A percentile compares a stretch with the other conserved stretches of the same genome.
Conservation (phyloP, 2,888 invertebrate genomes). For the Cataglyphis rosenhaueri region DNA sequence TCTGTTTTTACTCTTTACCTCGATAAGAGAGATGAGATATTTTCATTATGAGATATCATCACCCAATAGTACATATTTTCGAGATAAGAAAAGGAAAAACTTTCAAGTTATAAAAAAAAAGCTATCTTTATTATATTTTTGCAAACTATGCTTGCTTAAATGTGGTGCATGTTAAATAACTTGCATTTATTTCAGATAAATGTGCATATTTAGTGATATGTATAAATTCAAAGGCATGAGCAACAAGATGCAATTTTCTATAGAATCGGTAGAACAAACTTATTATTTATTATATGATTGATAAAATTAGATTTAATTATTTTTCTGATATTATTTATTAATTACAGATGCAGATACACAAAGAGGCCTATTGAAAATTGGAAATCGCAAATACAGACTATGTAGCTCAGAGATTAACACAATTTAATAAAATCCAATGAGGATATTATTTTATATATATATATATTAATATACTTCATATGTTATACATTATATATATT, state of each 20-base stretch:
- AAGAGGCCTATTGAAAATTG: background rate
- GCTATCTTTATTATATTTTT: background rate
- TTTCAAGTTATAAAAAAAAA: background rate
- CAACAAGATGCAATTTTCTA: background rate
- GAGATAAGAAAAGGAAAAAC: background rate
- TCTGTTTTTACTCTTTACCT: slow-evolving; percentile 42
- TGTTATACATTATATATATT: background rate
- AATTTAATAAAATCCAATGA: background rate
- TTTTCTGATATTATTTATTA: slow-evolving; percentile 10
- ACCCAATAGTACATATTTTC: background rate
- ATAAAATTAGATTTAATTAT: slow-evolving; percentile 1
- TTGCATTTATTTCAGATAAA: slow-evolving; percentile 4
- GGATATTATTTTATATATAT: background rate
- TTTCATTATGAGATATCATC: background rate
- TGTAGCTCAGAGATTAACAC: background rate
- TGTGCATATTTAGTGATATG: background rate
- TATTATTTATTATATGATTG: slow-evolving; percentile 6
- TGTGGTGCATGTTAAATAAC: background rate
- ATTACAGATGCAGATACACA: slow-evolving; percentile 14
- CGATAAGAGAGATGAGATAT: background rate
- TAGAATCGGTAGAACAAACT: background rate
- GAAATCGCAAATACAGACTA: background rate
- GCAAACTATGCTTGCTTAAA: background rate
- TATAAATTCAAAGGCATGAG: background rate
- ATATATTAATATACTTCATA: background rate